Evolutionary conservation across 2,888 invertebrate species (phyloP).

Genomic region (Xanthorhoe spadicearia): DNA sequence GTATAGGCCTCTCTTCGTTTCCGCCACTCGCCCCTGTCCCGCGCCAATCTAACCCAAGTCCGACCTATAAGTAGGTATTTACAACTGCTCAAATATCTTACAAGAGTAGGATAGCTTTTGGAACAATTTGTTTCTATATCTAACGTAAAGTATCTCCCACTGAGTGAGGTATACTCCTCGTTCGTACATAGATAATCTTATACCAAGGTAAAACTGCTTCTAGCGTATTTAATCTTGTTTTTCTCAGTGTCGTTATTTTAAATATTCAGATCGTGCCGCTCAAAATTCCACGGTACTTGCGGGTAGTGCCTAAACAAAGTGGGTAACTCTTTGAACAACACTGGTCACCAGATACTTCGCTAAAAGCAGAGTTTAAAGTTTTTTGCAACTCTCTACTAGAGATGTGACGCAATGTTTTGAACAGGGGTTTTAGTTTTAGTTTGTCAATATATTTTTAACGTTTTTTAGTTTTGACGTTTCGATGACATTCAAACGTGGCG

Average conservation of each 20-base stretch:
- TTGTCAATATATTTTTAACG: background rate
- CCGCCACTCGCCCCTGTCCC: too few relatives aligned
- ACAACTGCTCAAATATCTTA: too few relatives aligned
- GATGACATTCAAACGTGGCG: too few relatives aligned
- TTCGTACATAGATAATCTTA: background rate
- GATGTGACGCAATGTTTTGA: background rate
- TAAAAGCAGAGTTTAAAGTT: conserved; percentile 1
- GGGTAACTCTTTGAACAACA: conserved; percentile 15
- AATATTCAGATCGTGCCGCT: conserved; percentile 17
- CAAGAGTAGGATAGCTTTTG: too few relatives aligned
- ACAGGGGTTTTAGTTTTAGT: background rate
- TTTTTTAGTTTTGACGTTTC: too few relatives aligned
- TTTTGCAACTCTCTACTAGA: conserved; percentile 7
- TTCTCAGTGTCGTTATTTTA: conserved; percentile 6
- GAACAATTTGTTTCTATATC: too few relatives aligned
- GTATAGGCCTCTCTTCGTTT: too few relatives aligned
- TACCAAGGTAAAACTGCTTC: background rate
- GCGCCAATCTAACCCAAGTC: too few relatives aligned
- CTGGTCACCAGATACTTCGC: conserved; percentile 14
- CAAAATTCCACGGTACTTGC: conserved; percentile 1
- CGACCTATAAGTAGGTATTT: too few relatives aligned
- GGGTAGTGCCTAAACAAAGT: conserved; percentile 15
- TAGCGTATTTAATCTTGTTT: conserved; percentile 10
- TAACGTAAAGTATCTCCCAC: too few relatives aligned
- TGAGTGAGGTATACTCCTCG: background rate